Evolutionary conservation across 2,888 invertebrate species (phyloP).

Genomic region (Hemicrepidius hirtus): DNA sequence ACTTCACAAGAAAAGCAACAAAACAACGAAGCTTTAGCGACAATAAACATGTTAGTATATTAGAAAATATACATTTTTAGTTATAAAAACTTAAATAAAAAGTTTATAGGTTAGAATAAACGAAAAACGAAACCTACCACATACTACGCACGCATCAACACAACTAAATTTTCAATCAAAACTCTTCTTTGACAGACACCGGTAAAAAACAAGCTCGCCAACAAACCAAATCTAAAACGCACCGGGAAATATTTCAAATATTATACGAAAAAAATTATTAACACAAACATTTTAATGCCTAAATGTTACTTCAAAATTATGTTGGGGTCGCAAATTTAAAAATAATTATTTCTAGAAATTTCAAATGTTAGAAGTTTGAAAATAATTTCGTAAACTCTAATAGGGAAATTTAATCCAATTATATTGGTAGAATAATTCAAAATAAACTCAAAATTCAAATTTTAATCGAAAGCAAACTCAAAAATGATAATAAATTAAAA

Average conservation of each 20-base stretch:
- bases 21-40: conserved; percentile 36
- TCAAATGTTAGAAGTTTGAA: too few species aligned
- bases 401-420: too few species aligned
- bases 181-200: conserved; percentile 21
- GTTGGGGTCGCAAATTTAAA: too few species aligned
- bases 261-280: too few species aligned
- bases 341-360: too few species aligned
- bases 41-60: conserved; percentile 42
- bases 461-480: too few species aligned
- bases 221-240: not conserved
- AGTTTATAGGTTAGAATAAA: conserved; percentile 56
- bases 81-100: conserved; percentile 45
- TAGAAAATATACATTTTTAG: conserved; percentile 43
- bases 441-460: too few species aligned
- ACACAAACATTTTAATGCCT: too few species aligned
- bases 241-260: not conserved
- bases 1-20: conserved; percentile 45
- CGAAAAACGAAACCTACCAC: conserved; percentile 64
- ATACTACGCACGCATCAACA: conserved; percentile 62
- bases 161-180: conserved; percentile 54
- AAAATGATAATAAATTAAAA: too few species aligned
- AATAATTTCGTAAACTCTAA: too few species aligned
- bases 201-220: not conserved
- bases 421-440: too few species aligned
- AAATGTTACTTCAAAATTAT: too few species aligned